Evolutionary conservation across 2,888 invertebrate species (phyloP).

Genomic region (Blastobasis adustella): DNA sequence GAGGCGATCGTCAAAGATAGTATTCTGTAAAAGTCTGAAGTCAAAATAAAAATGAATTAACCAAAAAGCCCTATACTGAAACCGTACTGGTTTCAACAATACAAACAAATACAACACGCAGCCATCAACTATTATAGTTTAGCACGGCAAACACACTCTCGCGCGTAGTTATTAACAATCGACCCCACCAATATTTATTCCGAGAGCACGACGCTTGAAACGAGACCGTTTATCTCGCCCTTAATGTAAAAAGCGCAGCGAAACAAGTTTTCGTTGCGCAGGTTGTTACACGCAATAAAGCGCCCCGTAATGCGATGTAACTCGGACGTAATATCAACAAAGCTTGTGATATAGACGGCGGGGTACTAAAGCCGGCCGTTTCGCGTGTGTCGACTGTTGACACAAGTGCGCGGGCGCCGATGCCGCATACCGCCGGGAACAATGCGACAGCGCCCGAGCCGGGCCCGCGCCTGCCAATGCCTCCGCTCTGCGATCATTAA

Average conservation of each 20-base stretch:
- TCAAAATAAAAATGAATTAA: no score
- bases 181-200: no score
- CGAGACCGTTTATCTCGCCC: background rate
- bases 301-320: slow-evolving; percentile 28
- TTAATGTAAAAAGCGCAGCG: background rate
- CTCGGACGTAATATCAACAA: slow-evolving; percentile 36
- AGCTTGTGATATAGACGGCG: slow-evolving; percentile 23
- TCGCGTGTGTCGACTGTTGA: slow-evolving; percentile 50
- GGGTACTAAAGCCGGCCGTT: slow-evolving; percentile 23
- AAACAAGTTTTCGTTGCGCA: slow-evolving; percentile 4
- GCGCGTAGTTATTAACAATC: no score
- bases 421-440: slow-evolving; percentile 29
- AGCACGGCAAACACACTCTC: no score
- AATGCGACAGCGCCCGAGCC: slow-evolving; percentile 13
- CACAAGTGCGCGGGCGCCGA: slow-evolving; percentile 39
- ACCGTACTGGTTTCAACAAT: no score
- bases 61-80: no score
- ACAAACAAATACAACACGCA: no score
- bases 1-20: no score
- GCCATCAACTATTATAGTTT: no score
- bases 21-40: no score
- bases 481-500: background rate
- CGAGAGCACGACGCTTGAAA: no score
- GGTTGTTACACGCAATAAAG: slow-evolving; percentile 35
- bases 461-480: background rate